Conservation (phyloP, 92 coral and sea anemone genomes). For the Chrysogorgia sp. region DNA sequence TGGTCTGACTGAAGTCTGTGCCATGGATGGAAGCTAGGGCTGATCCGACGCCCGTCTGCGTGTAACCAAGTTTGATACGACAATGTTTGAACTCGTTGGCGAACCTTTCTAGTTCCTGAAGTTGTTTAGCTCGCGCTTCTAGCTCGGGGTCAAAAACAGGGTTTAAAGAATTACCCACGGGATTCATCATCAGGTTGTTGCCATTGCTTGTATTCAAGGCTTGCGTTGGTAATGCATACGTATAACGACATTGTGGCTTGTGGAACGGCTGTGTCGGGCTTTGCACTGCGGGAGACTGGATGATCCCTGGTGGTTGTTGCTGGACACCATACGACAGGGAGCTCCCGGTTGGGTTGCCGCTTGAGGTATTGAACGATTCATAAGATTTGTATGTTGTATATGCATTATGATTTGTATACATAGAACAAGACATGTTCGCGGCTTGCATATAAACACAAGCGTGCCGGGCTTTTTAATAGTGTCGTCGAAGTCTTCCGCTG, state of each 20-base stretch:
- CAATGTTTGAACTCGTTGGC: conserved; percentile 49
- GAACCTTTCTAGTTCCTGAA: conserved; percentile 41
- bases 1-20: conserved; percentile 46
- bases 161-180: conserved; percentile 1
- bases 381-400: conserved; percentile 47
- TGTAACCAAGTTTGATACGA: conserved; percentile 45
- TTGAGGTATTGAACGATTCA: conserved; percentile 43
- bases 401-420: conserved; percentile 49
- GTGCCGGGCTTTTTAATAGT: no score
- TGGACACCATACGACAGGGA: conserved; percentile 10
- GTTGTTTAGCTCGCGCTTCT: conserved; percentile 40
- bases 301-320: conserved; percentile 12
- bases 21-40: conserved; percentile 41
- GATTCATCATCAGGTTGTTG: conserved; percentile 7
- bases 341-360: conserved; percentile 34
- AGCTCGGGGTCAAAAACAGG: conserved; percentile 39
- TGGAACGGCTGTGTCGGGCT: conserved; percentile 17
- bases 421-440: conserved; percentile 43
- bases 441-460: conserved; percentile 12
- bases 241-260: conserved; percentile 46
- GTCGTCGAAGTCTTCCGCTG: no score
- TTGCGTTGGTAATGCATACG: conserved; percentile 21
- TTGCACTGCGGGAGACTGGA: conserved; percentile 14
- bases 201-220: conserved; percentile 18
- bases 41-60: conserved; percentile 43